A percentile compares a stretch with the other conserved stretches of the same genome.
Conservation (phyloP, 2,797 vertebrate genomes). For the Parotocinclus haroldoi region DNA sequence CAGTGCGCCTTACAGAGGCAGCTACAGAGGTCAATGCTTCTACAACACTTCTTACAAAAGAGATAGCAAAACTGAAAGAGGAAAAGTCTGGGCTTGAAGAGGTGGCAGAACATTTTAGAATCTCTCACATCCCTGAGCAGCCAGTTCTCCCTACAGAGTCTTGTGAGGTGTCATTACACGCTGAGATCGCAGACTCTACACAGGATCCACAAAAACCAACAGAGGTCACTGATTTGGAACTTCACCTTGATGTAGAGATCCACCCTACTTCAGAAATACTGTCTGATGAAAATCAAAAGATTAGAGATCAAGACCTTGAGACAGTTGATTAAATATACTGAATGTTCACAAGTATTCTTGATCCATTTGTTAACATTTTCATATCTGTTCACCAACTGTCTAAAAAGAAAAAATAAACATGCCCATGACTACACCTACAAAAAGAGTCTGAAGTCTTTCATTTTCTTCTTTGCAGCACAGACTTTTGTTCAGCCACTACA, state of each 20-base stretch:
- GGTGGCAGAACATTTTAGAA: constrained; percentile 73
- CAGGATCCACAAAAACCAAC: constrained; percentile 4
- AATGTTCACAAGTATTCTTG: no score
- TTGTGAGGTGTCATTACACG: constrained; percentile 32
- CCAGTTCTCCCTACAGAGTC: constrained; percentile 8
- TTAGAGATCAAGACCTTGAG: constrained; percentile 69
- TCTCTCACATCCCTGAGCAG: constrained; percentile 64
- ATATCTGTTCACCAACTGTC: no score
- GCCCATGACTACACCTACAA: no score
- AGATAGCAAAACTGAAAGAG: constrained; percentile 57
- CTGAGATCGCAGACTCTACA: constrained; percentile 7
- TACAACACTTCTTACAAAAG: constrained; percentile 47
- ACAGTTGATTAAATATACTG: constrained; percentile 63
- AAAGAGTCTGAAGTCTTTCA: no score
- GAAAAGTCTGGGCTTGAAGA: constrained; percentile 74
- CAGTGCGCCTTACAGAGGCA: constrained; percentile 22
- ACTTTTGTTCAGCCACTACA: no score
- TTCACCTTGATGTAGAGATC: constrained; percentile 15
- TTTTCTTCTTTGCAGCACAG: no score
- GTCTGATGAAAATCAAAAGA: constrained; percentile 52
- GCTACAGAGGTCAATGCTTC: constrained; percentile 15
- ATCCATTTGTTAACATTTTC: no score
- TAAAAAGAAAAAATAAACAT: no score
- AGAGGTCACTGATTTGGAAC: constrained; percentile 12
- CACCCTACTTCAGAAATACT: constrained; percentile 37